Base-by-base conservation (phyloP, 2,797 vertebrate genomes). In the Oreochromis grahami region DNA sequence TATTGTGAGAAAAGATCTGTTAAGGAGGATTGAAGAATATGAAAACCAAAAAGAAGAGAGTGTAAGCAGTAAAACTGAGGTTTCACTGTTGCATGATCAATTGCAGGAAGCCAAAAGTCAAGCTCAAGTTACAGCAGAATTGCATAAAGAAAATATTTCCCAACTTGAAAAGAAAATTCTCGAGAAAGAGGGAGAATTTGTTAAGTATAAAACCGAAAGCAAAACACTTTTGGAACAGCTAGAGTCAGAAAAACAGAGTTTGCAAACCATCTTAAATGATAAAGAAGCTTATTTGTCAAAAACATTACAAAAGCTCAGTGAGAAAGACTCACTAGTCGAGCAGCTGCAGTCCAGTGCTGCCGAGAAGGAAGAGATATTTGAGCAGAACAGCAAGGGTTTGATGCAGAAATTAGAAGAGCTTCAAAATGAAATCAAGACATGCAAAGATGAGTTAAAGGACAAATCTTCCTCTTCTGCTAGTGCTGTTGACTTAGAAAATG, bases 1-100 rank as follows among this genome's bases (percentile, higher is more conserved):
- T 34, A 65, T 98, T 26, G 68, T 97, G 15, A 96, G 97, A 43
- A 97, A 97, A 87, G 97, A 98, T 15, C 92, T 98, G 52, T 83
- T 97, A 86, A 97, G 96, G 38, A 97, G 96, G 85, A 91, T 97
- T 4, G 96, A 96, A 41, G 95, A 93, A 8, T 90, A 96, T 51
- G 97, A 98, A 86, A 95, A 90, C 19, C 93, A 91, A 29, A 94
- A 89, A 7, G 94, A 95, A 78, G 95, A 96, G 32, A 93, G 89
- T 77, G 24, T 85, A 2, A 93, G 91, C 52, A 93, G 84, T 58
- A 94, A 92, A 77, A 87, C 84, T 4, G 95, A 95, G 82, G 68
- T 92, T 15, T 93, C 93, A 12, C 87, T 86, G 53, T 81, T 98
- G 34, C 90, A 92, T 36, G 87, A 93, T 7, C 89, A 93, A 29